These are phyloP conservation scores for Heliconius sara DNA, from an alignment of 2,888 invertebrate species.

Conservation along the genomic window DNA sequence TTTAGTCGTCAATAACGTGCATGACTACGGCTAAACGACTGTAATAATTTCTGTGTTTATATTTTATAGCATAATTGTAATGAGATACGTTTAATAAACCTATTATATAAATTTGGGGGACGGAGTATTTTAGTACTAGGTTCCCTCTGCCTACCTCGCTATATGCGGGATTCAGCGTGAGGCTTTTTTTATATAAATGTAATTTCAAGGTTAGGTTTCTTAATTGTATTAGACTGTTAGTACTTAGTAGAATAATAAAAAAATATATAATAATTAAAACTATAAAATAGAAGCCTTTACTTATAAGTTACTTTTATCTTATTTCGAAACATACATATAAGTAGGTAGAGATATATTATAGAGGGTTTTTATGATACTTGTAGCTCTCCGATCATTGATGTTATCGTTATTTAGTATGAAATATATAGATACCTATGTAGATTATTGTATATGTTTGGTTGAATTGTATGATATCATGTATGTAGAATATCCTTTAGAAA, in stretches of 20 bases:
- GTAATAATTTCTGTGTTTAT: slow-evolving; percentile 20
- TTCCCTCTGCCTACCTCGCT: too few species aligned
- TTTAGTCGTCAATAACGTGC: slow-evolving; percentile 39
- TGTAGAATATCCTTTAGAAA: slow-evolving; percentile 13
- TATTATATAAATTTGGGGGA: too few species aligned
- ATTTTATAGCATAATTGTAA: slow-evolving; percentile 18
- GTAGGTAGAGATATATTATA: not conserved
- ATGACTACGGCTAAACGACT: slow-evolving; percentile 35
- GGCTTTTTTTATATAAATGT: not conserved
- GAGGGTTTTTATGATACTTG: not conserved
- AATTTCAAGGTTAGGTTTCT: not conserved
- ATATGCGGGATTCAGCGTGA: too few species aligned
- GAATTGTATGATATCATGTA: not conserved
- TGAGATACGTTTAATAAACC: not conserved
- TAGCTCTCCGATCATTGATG: not conserved
- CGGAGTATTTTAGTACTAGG: too few species aligned
- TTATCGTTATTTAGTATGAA: not conserved
- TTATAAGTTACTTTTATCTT: not conserved
- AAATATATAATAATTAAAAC: not conserved
- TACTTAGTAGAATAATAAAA: not conserved
- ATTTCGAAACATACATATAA: slow-evolving; percentile 3
- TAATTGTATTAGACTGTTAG: not conserved
- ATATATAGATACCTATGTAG: not conserved
- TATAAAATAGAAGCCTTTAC: not conserved
- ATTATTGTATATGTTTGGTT: slow-evolving; percentile 3